Percentiles rank a stretch among this genome's conserved stretches.
phyloP scores from a whole-genome alignment of 2,888 invertebrate species.

The Erynnis tages region DNA sequence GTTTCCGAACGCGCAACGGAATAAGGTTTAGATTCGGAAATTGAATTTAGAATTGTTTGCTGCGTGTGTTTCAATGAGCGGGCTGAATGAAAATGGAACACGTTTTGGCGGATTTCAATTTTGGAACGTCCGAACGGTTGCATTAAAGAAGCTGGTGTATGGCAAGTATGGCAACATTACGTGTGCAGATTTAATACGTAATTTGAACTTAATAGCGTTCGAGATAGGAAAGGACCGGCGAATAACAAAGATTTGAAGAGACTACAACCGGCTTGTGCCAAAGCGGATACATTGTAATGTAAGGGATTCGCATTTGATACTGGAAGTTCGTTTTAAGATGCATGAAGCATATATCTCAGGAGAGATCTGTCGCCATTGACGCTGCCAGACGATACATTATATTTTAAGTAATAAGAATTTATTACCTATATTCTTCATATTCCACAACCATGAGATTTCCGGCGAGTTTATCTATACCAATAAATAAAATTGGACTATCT shows the following conservation, averaged over 20 bases:
- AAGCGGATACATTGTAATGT: conserved; percentile 37
- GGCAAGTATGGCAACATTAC: conserved; percentile 18
- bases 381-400: background rate
- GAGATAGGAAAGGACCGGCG: conserved; percentile 35
- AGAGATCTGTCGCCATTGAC: background rate
- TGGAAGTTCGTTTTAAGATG: conserved; percentile 21
- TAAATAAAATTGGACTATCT: no score
- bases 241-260: conserved; percentile 32
- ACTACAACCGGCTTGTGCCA: conserved; percentile 43
- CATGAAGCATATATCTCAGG: conserved; percentile 22
- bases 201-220: conserved; percentile 39
- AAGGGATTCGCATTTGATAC: conserved; percentile 14
- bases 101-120: conserved; percentile 60
- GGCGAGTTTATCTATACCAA: background rate
- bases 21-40: conserved; percentile 64
- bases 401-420: conserved; percentile 5
- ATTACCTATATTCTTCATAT: background rate
- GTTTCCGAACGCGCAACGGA: conserved; percentile 47
- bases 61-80: conserved; percentile 53
- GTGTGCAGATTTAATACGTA: conserved; percentile 30
- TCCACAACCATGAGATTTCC: background rate
- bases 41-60: conserved; percentile 46
- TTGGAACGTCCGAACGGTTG: conserved; percentile 41
- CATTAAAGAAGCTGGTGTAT: conserved; percentile 27
- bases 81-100: conserved; percentile 61